Percentiles rank a stretch among this genome's conserved stretches.
Conservation (phyloP, 1,140 invertebrate genomes). For the Chrysopa pallens region DNA sequence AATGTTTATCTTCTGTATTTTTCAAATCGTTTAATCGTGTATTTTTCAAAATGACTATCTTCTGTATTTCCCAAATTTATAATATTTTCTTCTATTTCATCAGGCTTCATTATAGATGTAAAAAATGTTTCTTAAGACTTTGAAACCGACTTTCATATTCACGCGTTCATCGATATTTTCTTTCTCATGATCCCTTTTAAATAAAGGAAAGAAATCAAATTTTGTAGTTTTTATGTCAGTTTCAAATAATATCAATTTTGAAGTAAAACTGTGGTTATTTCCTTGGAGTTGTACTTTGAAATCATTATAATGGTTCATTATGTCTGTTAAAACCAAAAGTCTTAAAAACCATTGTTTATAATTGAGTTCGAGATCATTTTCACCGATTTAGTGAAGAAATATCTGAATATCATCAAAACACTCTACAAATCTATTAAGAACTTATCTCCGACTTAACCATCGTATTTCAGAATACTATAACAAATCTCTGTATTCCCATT, state of each 20-base stretch:
- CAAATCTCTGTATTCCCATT: constrained; percentile 5
- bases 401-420: constrained; percentile 3
- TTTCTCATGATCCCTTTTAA: constrained; percentile 4
- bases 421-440: constrained; percentile 8
- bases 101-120: too few species aligned
- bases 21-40: too few species aligned
- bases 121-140: too few species aligned
- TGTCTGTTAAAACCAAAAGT: constrained; percentile 7
- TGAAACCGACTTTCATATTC: too few species aligned
- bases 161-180: constrained; percentile 4
- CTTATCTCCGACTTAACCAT: constrained; percentile 6
- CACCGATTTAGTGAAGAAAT: constrained; percentile 7
- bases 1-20: too few species aligned
- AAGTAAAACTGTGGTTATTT: constrained; percentile 8
- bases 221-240: constrained; percentile 4
- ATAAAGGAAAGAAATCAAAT: constrained; percentile 4
- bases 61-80: too few species aligned
- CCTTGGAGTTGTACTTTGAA: constrained; percentile 7
- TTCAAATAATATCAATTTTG: constrained; percentile 6
- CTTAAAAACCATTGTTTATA: constrained; percentile 9
- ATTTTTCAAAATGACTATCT: too few species aligned
- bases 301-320: constrained; percentile 9
- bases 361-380: constrained; percentile 10
- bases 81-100: too few species aligned
- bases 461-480: constrained; percentile 1